Conservation (phyloP, 2,888 invertebrate species). For the Limnephilus rhombicus region DNA sequence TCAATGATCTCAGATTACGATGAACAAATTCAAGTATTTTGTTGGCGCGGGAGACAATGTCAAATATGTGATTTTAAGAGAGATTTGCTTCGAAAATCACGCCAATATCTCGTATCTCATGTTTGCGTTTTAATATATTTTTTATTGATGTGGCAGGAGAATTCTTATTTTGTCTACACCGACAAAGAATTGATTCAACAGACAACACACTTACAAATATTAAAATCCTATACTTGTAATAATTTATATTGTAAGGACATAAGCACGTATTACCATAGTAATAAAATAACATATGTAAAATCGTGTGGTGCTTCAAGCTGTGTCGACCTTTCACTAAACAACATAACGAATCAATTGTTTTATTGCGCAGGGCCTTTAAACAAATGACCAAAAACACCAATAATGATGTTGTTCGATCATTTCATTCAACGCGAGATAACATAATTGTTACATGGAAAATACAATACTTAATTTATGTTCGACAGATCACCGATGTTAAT, state of each 20-base stretch:
- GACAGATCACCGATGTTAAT: background rate
- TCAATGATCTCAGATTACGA: no score
- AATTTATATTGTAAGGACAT: background rate
- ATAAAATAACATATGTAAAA: background rate
- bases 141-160: no score
- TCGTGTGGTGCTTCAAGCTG: background rate
- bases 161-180: background rate
- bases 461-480: conserved; percentile 30
- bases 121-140: no score
- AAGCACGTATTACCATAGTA: background rate
- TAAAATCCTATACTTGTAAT: background rate
- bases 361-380: conserved; percentile 17
- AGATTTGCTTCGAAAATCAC: no score
- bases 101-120: no score
- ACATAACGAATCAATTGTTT: conserved; percentile 33
- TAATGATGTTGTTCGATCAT: conserved; percentile 17
- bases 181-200: background rate
- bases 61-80: no score
- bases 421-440: background rate
- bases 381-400: background rate
- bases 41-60: no score
- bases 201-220: background rate
- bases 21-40: no score
- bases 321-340: conserved; percentile 19
- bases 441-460: conserved; percentile 20